Evolutionary conservation across 2,888 invertebrate genomes (phyloP), one percentile per base, ranked within the genome.

Genomic region (Tipula unca): DNA sequence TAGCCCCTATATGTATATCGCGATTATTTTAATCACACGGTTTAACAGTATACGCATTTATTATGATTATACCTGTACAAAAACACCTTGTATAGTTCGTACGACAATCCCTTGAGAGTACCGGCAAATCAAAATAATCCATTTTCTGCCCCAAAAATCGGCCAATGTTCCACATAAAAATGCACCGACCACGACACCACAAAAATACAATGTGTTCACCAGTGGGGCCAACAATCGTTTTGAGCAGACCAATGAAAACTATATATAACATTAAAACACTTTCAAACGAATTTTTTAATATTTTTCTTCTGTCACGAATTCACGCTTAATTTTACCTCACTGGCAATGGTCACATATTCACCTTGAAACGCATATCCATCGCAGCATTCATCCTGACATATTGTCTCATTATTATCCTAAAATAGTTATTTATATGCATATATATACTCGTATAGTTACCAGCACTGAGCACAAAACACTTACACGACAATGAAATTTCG

Each of bases 121-220:
- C 48, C 92, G 89, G 39, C 91, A 91, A 13, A 90, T 88, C 6
- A 91, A 88, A 42, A 91, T 89, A 8, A 91, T 88, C 82, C 90
- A 90, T 86, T 90, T 89, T 85, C 92, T 89, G 0, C 92, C 92
- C 87, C 90, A 90, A 17, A 90, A 88, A 88, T 92, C 92, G 4
- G 89, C 89, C 25, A 91, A 87, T 5, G 89, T 87, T 32, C 91
- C 91, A 83, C 90, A 89, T n/a, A 91, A 87, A 85, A 90, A 88
- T 1, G 91, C 91, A 42, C 92, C 92, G 39, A 91, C 86, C 32
- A 91, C 88, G 6, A 91, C 89, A 0, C 92, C 92, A 35, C 88
- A 87, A 86, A 90, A 90, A 87, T 92, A 92, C 29, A 90, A 87
- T 1, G 89, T 89, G 13, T 89, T 89, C 0, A 90, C 89, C 85